A percentile compares a stretch with the other conserved stretches of the same genome.
Conservation (phyloP, 2,888 invertebrate species). For the Arctia plantaginis region DNA sequence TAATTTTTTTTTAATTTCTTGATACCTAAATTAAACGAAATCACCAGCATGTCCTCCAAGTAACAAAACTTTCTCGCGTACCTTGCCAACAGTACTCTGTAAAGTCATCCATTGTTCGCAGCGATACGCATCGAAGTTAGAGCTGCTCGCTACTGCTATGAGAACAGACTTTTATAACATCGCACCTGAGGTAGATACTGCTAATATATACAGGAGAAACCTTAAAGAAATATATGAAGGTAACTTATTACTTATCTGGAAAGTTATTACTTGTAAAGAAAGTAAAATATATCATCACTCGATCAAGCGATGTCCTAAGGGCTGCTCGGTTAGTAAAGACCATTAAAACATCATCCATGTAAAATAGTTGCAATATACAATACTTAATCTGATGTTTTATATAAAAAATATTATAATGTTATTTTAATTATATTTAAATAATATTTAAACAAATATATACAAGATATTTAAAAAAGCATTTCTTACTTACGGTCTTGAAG, state of each 20-base stretch:
- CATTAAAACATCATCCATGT: background rate
- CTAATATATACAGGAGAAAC: constrained; percentile 19
- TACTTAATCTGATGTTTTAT: too few relatives aligned
- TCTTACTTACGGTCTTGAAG: background rate
- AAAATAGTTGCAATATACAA: background rate
- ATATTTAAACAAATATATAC: background rate
- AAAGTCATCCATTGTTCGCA: constrained; percentile 64
- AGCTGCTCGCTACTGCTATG: constrained; percentile 60
- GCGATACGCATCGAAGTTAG: constrained; percentile 67
- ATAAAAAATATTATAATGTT: background rate
- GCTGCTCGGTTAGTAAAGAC: background rate
- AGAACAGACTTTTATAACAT: constrained; percentile 54
- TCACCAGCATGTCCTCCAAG: background rate
- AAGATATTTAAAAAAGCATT: background rate
- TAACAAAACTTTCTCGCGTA: constrained; percentile 38
- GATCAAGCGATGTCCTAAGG: background rate
- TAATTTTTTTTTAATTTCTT: background rate
- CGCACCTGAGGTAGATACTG: constrained; percentile 25
- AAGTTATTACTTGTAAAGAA: background rate
- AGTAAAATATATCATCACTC: background rate
- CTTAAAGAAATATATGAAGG: constrained; percentile 1
- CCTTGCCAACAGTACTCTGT: constrained; percentile 58
- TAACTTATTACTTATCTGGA: background rate
- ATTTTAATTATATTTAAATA: background rate
- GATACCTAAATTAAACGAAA: background rate